Evolutionary conservation across 2,113 vertebrate genomes (phyloP).

Genomic region (Cygnus atratus): DNA sequence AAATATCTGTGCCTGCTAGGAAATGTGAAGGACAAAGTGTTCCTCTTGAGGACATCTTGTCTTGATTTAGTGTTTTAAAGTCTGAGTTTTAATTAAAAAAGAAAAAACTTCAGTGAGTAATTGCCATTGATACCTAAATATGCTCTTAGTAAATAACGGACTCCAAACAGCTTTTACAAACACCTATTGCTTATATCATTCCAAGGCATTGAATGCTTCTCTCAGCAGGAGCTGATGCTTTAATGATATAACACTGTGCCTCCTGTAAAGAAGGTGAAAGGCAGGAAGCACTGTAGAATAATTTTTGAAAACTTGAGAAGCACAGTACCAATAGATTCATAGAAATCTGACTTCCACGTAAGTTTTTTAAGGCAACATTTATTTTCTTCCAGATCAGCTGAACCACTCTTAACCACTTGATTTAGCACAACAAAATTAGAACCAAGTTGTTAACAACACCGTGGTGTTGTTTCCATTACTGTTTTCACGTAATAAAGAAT

Average conservation of each 20-base stretch:
- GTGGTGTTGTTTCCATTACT: neutral
- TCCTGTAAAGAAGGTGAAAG: conserved; percentile 16
- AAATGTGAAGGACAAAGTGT: conserved; percentile 8
- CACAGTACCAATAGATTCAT: neutral
- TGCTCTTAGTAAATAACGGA: conserved; percentile 15
- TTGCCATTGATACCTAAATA: conserved; percentile 37
- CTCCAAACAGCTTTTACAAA: neutral
- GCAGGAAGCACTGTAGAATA: conserved; percentile 10
- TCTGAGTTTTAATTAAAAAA: conserved; percentile 48
- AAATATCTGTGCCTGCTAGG: conserved; percentile 22
- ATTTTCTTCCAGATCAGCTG: neutral
- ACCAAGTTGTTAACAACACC: neutral
- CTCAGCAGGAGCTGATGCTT: conserved; percentile 6
- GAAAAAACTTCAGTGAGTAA: neutral
- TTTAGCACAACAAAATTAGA: neutral
- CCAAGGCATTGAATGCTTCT: neutral
- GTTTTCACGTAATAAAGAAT: neutral
- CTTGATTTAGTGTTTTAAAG: conserved; percentile 42
- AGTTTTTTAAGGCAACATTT: neutral
- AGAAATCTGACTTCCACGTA: conserved; percentile 5
- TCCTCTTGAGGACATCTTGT: conserved; percentile 14
- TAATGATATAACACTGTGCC: neutral
- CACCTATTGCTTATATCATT: neutral
- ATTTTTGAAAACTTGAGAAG: neutral
- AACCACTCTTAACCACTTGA: neutral